Percentiles rank a stretch among this genome's conserved stretches.
Conservation (phyloP, 2,113 vertebrate species). For the Platichthys stellatus region DNA sequence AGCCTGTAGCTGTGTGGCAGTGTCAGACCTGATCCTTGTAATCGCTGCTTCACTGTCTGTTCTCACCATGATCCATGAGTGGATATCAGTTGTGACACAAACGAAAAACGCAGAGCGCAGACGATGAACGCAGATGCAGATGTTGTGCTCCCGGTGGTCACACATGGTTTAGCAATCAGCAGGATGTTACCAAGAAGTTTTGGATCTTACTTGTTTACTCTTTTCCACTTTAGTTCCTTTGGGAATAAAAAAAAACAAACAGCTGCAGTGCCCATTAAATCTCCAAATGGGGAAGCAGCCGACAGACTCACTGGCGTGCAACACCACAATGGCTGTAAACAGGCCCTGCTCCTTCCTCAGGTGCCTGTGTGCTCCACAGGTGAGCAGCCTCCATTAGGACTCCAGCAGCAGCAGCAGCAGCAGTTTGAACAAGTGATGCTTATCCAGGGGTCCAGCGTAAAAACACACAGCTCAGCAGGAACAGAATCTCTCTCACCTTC, state of each 20-base stretch:
- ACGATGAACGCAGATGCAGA: constrained; percentile 4
- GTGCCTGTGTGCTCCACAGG: constrained; percentile 52
- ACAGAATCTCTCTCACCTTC: not conserved
- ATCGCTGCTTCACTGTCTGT: constrained; percentile 33
- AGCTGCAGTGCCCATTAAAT: constrained; percentile 22
- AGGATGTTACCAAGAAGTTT: constrained; percentile 37
- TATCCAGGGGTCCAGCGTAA: constrained; percentile 36
- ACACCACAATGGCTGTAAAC: constrained; percentile 42
- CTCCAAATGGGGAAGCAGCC: constrained; percentile 12
- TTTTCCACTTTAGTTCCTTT: constrained; percentile 42
- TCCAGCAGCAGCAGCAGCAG: constrained; percentile 16
- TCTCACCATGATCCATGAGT: constrained; percentile 31
- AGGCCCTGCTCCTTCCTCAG: constrained; percentile 22
- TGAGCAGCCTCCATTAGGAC: constrained; percentile 57
- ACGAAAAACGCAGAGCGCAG: constrained; percentile 29
- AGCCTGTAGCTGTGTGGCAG: constrained; percentile 28
- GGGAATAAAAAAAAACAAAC: too few relatives aligned
- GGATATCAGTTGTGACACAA: constrained; percentile 39
- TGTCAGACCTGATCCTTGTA: constrained; percentile 30
- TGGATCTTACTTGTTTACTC: constrained; percentile 42
- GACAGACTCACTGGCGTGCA: constrained; percentile 40
- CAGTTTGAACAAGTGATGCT: constrained; percentile 30
- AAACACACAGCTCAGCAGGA: constrained; percentile 44
- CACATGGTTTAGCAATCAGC: constrained; percentile 47
- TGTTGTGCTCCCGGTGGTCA: constrained; percentile 18